These are phyloP conservation scores for Amblyteles armatorius DNA, from an alignment of 2,888 invertebrate species.

Conservation along the genomic window DNA sequence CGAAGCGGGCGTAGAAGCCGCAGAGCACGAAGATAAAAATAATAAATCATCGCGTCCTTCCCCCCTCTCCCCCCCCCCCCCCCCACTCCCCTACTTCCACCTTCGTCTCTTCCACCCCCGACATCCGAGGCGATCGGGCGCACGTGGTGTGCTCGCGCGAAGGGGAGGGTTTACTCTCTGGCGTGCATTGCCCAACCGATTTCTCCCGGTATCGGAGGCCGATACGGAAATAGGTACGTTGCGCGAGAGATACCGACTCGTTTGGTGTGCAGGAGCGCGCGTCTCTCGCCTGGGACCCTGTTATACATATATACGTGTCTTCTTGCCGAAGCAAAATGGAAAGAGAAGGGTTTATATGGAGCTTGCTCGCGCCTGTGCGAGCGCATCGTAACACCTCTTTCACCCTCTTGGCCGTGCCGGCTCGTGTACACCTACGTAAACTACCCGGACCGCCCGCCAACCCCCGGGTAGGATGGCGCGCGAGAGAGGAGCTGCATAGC, in stretches of 20 bases:
- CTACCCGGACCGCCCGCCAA: slow-evolving; percentile 41
- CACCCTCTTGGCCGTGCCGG: slow-evolving; percentile 36
- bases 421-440: slow-evolving; percentile 52
- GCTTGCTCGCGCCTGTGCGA: slow-evolving; percentile 32
- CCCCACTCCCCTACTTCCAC: slow-evolving; percentile 23
- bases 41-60: slow-evolving; percentile 81
- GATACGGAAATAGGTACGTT: slow-evolving; percentile 82
- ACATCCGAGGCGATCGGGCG: slow-evolving; percentile 60
- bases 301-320: slow-evolving; percentile 15
- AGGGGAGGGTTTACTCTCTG: not conserved
- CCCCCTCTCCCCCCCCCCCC: slow-evolving; percentile 43
- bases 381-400: slow-evolving; percentile 50
- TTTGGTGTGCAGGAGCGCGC: slow-evolving; percentile 61
- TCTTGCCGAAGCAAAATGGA: slow-evolving; percentile 32
- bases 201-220: slow-evolving; percentile 68
- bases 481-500: slow-evolving; percentile 13
- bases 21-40: slow-evolving; percentile 79
- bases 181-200: slow-evolving; percentile 56
- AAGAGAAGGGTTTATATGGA: slow-evolving; percentile 36
- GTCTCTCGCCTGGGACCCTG: slow-evolving; percentile 51
- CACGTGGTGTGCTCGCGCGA: slow-evolving; percentile 49
- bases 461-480: not conserved
- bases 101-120: not conserved
- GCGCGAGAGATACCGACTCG: slow-evolving; percentile 68
- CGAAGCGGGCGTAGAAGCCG: slow-evolving; percentile 53